Evolutionary conservation across 2,888 invertebrate genomes (phyloP), one percentile per base, ranked within the genome.

Genomic region (Acrobasis repandana): DNA sequence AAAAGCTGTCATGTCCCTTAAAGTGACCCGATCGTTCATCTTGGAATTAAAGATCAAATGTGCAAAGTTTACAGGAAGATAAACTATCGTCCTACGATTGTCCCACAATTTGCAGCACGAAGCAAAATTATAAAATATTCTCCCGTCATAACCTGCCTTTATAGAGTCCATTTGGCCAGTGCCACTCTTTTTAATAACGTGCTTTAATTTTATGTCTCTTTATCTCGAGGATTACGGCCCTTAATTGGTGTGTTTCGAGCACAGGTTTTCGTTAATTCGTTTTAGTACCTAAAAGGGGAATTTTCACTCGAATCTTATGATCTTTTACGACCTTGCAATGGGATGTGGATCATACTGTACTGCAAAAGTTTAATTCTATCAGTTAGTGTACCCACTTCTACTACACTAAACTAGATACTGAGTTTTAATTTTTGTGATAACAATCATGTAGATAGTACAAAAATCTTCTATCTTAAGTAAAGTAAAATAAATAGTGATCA

Each of bases 141-240:
- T 81, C 78, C 77, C 83, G 80, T 83, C 82, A 86, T 84, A 86
- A 79, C 84, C 78, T 82, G 76, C 77, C 80, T 88, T 87, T 86
- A 87, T 85, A 76, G 82, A 80, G 78, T 80, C 82, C 85, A 88
- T 90, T 90, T 87, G 88, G 86, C 86, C 74, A 75, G 76, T 79
- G 80, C 83, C 83, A 79, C 82, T 85, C 82, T 88, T 89, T 90
- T 89, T 89, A 87, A 89, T 86, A 87, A 77, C 85, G 79, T 86
- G 77, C 83, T 90, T 90, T 83, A 88, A 84, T 88, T 88, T 90
- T 84, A 90, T 85, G 85, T 82, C 82, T 82, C 78, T 80, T 82
- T 86, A 86, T 86, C 83, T 83, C 77, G 68, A 71, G 75, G 77
- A 80, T 86, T 86, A 83, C 76, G 74, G 76, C 71, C 74, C 80